Evolutionary conservation across 2,113 vertebrate species (phyloP).

Genomic region (Tylochromis polylepis): DNA sequence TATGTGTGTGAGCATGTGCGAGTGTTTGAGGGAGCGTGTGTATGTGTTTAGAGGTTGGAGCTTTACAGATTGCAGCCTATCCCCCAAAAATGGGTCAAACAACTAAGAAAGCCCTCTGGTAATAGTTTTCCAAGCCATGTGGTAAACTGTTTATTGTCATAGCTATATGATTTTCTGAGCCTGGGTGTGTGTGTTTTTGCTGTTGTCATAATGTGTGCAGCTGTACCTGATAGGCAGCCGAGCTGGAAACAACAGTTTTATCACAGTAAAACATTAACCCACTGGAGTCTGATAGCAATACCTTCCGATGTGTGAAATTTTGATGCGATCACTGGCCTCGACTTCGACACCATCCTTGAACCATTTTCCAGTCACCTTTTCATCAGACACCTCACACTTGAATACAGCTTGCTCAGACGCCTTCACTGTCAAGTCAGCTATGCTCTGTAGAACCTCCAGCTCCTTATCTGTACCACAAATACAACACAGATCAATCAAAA

Average conservation of each 20-base stretch:
- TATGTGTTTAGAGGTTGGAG: constrained; percentile 1
- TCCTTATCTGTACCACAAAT: constrained; percentile 77
- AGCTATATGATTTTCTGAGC: neutral
- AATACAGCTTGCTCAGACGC: constrained; percentile 84
- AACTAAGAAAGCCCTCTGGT: constrained; percentile 12
- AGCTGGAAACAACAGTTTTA: neutral
- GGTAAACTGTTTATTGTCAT: constrained; percentile 4
- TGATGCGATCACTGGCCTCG: constrained; percentile 77
- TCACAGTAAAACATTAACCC: neutral
- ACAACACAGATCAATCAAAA: neutral
- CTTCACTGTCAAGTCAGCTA: constrained; percentile 85
- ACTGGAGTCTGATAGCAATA: constrained; percentile 20
- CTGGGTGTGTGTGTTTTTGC: neutral
- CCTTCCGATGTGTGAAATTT: constrained; percentile 82
- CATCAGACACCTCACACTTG: constrained; percentile 89
- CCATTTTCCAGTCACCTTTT: constrained; percentile 91
- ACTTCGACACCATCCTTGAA: constrained; percentile 85
- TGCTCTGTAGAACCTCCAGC: constrained; percentile 83
- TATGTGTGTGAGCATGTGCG: neutral
- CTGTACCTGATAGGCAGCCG: neutral
- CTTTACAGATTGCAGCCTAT: constrained; percentile 31
- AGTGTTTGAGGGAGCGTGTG: neutral
- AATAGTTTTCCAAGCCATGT: constrained; percentile 16
- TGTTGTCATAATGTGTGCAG: neutral
- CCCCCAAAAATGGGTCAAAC: constrained; percentile 44